Base-by-base conservation (phyloP, 2,797 vertebrate species). In the Hypotaenidia philippensis region DNA sequence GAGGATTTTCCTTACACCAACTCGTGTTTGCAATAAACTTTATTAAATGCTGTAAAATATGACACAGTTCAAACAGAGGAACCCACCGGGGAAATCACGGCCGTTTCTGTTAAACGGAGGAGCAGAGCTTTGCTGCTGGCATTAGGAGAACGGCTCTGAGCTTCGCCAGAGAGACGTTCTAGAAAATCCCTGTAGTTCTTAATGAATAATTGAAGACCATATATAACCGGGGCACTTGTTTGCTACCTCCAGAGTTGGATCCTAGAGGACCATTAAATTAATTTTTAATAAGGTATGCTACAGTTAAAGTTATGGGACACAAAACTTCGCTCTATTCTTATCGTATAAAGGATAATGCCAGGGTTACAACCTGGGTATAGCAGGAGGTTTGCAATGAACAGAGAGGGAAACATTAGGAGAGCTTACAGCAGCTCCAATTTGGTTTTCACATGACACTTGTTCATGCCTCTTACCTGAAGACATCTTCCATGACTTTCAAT, bases 201-300 rank as follows among this genome's bases (percentile, higher is more conserved):
- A 60, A 96, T 96, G 80, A 96, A 96, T 96, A 96, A 96, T 95
- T 96, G 80, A 96, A 93, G 74, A 74, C 56, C 60, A 91, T 84
- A 86, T 64, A 93, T 90, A 95, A 94, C 38, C 0, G 7, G 84
- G 70, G 89, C 0, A 27, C 83, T 94, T 90, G 88, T 93, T 94
- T 94, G 74, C 94, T 89, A 41, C 89, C 80, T 87, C 85, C 85
- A 90, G 85, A 94, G 88, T 1, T 65, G 60, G 74, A 79, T 96
- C 94, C 94, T 95, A 38, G 40, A 94, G 91, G 96, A 89, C 77
- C 74, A 90, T 61, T 95, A 91, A 76, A 96, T 96, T 93, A 91
- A 94, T 93, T 96, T 96, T 96, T 95, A 96, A 97, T 94, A 93
- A 90, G 4, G 0, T 72, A 90, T 47, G 78, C 64, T 82, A 92